These are phyloP conservation scores for Scolanthus callimorphus DNA, from an alignment of 92 coral and sea anemone species.

Conservation along the genomic window DNA sequence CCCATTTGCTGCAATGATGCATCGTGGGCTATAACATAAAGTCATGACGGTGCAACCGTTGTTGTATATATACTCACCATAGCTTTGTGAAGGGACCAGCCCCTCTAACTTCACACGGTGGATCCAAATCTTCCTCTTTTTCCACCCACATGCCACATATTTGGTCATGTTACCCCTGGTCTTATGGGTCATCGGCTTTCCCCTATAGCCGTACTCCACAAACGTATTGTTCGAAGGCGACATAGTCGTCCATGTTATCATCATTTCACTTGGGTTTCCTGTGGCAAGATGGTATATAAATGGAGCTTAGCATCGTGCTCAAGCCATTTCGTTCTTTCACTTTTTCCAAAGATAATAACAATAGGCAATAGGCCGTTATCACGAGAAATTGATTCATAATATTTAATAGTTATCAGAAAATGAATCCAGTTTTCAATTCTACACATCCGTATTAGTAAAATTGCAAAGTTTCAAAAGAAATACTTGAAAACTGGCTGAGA, in stretches of 20 bases:
- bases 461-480: too few species aligned
- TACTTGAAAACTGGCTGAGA: too few species aligned
- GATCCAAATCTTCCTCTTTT: slow-evolving; percentile 60
- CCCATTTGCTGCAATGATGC: too few species aligned
- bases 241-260: slow-evolving; percentile 88
- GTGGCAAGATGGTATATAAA: not conserved
- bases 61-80: slow-evolving; percentile 40
- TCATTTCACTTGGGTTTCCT: slow-evolving; percentile 83
- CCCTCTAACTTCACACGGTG: slow-evolving; percentile 75
- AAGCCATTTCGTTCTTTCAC: too few species aligned
- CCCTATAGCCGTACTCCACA: slow-evolving; percentile 81
- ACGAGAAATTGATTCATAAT: too few species aligned
- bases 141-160: slow-evolving; percentile 68
- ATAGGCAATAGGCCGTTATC: too few species aligned
- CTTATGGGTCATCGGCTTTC: slow-evolving; percentile 41
- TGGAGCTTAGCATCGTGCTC: too few species aligned
- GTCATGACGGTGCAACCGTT: not conserved
- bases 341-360: too few species aligned
- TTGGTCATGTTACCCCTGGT: slow-evolving; percentile 45
- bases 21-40: too few species aligned
- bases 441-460: too few species aligned
- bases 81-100: slow-evolving; percentile 53
- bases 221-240: slow-evolving; percentile 39
- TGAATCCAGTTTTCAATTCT: too few species aligned
- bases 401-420: too few species aligned